Evolutionary conservation across 2,113 vertebrate genomes (phyloP).

Genomic region (Oncorhynchus clarkii): DNA sequence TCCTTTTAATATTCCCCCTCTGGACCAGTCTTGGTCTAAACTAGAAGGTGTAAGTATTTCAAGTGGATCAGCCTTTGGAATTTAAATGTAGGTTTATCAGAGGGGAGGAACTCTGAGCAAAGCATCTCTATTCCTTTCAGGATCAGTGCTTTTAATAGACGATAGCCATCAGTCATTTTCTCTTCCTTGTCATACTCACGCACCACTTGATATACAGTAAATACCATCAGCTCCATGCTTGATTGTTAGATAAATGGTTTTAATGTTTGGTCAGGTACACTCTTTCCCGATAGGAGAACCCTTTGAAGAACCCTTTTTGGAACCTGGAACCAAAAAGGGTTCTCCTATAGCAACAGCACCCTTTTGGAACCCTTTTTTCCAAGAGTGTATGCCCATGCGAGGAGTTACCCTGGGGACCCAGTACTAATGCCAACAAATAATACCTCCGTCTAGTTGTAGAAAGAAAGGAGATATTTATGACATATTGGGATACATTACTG

Average conservation of each 20-base stretch:
- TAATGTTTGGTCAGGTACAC: not conserved
- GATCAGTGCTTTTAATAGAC: constrained; percentile 35
- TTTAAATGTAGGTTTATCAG: constrained; percentile 15
- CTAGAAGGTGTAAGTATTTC: not conserved
- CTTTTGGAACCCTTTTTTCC: too few species aligned
- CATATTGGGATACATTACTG: constrained; percentile 2
- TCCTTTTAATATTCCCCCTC: not conserved
- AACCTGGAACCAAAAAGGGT: too few species aligned
- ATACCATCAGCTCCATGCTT: constrained; percentile 8
- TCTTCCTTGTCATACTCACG: constrained; percentile 12
- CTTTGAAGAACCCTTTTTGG: too few species aligned
- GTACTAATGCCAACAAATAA: not conserved
- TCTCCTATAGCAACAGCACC: too few species aligned
- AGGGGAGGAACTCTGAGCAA: constrained; percentile 11
- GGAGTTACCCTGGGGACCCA: too few species aligned
- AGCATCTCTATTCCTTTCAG: constrained; percentile 7
- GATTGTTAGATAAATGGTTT: not conserved
- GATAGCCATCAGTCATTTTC: constrained; percentile 40
- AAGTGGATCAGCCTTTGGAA: constrained; percentile 6
- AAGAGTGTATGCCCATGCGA: too few species aligned
- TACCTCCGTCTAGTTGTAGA: not conserved
- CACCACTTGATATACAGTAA: constrained; percentile 21
- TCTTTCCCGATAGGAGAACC: not conserved
- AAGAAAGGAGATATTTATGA: not conserved
- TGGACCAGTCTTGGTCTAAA: not conserved